Percentiles rank a stretch among this genome's conserved stretches.
Conservation (phyloP, 2,113 vertebrate species). For the Dicerorhinus sumatrensis region DNA sequence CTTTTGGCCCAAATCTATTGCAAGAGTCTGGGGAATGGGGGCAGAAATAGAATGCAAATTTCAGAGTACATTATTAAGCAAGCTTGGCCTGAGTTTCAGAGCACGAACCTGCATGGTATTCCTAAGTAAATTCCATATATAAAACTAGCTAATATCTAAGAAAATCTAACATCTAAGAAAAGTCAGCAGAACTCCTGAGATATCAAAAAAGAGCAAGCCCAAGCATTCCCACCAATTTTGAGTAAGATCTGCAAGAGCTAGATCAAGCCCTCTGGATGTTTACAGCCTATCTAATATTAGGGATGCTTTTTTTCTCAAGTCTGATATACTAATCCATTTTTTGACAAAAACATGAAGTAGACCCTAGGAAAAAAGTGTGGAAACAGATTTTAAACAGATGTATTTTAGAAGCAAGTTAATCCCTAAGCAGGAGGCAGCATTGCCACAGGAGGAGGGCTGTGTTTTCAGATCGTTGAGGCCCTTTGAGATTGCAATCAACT, state of each 20-base stretch:
- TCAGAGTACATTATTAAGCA: background rate
- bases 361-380: background rate
- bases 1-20: background rate
- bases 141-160: background rate
- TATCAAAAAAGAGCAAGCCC: background rate
- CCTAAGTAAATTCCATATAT: background rate
- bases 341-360: constrained; percentile 7
- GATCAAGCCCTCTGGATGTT: background rate
- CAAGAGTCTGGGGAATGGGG: background rate
- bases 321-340: background rate
- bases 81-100: background rate
- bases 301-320: background rate
- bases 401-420: background rate
- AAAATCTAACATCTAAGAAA: background rate
- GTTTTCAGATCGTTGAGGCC: background rate
- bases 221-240: background rate
- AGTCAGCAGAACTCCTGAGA: background rate
- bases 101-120: background rate
- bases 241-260: background rate
- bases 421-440: background rate
- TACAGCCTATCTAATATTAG: background rate
- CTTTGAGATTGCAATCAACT: background rate
- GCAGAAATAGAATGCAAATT: background rate
- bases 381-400: constrained; percentile 27
- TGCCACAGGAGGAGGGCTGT: background rate